Conservation (phyloP, 1,140 invertebrate genomes). For the Phthorimaea operculella region DNA sequence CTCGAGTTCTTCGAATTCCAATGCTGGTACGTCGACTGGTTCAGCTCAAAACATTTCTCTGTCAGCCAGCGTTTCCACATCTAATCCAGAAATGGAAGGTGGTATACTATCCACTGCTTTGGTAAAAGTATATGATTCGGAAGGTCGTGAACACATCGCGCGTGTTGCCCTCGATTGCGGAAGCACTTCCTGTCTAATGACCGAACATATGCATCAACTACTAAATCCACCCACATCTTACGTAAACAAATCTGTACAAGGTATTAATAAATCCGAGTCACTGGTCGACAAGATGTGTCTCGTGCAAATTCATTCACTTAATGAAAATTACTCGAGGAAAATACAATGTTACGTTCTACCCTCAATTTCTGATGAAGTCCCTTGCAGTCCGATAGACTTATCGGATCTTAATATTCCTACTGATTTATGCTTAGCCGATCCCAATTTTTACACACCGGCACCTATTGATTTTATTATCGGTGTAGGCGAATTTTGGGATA, state of each 20-base stretch:
- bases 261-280: conserved; percentile 3
- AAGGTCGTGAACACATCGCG: neutral
- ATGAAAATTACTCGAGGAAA: neutral
- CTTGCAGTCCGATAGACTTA: conserved; percentile 1
- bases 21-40: neutral
- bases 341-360: conserved; percentile 6
- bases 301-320: neutral
- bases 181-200: conserved; percentile 5
- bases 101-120: conserved; percentile 10
- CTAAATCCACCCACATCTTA: neutral
- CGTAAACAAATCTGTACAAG: neutral
- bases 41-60: neutral
- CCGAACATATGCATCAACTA: neutral
- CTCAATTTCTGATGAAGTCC: conserved; percentile 1
- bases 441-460: conserved; percentile 5
- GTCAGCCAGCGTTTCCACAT: neutral
- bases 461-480: conserved; percentile 6
- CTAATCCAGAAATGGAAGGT: neutral
- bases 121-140: neutral
- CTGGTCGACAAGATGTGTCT: neutral
- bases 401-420: conserved; percentile 1
- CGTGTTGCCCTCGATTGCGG: conserved; percentile 8
- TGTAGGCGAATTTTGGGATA: conserved; percentile 9
- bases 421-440: conserved; percentile 6
- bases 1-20: neutral